phyloP scores from a whole-genome alignment of 2,797 vertebrate species.

The Aeoliscus strigatus region DNA sequence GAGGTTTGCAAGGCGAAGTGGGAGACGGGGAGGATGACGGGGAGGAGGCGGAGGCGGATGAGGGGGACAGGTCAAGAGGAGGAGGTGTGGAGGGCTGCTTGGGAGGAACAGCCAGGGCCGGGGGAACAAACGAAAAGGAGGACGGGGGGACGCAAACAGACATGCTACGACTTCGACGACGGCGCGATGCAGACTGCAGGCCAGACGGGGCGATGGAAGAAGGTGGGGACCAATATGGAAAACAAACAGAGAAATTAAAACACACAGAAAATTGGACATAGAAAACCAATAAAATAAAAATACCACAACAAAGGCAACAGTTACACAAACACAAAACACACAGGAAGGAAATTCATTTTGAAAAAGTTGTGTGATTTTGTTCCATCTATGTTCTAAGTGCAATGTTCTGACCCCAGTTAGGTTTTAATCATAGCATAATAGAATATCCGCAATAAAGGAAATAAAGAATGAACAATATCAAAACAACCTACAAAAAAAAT shows the following conservation, averaged over 20 bases:
- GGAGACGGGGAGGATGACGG: constrained; percentile 54
- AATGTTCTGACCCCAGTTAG: no score
- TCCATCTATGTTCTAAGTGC: no score
- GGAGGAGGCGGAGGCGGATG: constrained; percentile 66
- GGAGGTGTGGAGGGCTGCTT: constrained; percentile 84
- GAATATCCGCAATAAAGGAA: no score
- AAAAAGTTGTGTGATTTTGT: no score
- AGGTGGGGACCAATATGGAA: constrained; percentile 46
- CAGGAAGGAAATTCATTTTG: constrained; percentile 2
- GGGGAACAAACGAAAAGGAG: constrained; percentile 62
- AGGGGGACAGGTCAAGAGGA: constrained; percentile 81
- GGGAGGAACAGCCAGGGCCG: constrained; percentile 66
- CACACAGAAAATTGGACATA: constrained; percentile 15
- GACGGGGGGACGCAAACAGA: constrained; percentile 90
- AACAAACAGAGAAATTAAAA: constrained; percentile 46
- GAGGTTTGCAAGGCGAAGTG: constrained; percentile 75
- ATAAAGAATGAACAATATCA: no score
- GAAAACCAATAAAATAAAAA: constrained; percentile 15
- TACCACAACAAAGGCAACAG: constrained; percentile 1
- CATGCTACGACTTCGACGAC: constrained; percentile 94
- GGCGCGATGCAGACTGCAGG: constrained; percentile 58
- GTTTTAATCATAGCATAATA: no score
- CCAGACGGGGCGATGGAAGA: constrained; percentile 35
- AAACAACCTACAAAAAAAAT: not conserved
- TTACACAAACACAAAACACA: not conserved